Percentiles rank a stretch among this genome's conserved stretches.
phyloP scores from a whole-genome alignment of 1,140 invertebrate species.

The Episyrphus balteatus region DNA sequence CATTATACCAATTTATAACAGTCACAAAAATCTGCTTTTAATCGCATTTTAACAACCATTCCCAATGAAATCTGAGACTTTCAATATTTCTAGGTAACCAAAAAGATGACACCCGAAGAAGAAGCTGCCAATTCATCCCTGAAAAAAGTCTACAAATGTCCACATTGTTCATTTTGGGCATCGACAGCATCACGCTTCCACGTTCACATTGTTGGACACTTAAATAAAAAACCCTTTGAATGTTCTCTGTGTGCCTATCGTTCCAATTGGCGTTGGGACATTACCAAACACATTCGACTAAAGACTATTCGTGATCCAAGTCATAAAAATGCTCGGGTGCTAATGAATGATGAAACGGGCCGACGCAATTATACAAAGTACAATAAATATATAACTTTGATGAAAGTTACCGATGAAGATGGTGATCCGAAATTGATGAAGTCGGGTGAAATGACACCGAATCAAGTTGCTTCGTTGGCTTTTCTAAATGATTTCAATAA shows the following conservation, averaged over 20 bases:
- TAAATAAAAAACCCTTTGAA: conserved; percentile 88
- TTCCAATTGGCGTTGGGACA: conserved; percentile 92
- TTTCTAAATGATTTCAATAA: conserved; percentile 32
- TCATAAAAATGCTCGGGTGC: conserved; percentile 64
- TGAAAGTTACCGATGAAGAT: conserved; percentile 41
- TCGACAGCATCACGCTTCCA: conserved; percentile 84
- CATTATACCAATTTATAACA: too few relatives aligned
- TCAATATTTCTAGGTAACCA: conserved; percentile 37
- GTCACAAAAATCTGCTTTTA: too few relatives aligned
- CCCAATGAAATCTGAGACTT: conserved; percentile 37
- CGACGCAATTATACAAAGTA: conserved; percentile 85
- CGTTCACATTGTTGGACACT: conserved; percentile 83
- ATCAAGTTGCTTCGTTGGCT: conserved; percentile 32
- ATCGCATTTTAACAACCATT: not conserved
- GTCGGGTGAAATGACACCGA: conserved; percentile 36
- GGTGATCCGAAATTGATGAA: conserved; percentile 36
- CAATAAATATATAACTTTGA: conserved; percentile 71
- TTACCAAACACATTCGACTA: conserved; percentile 88
- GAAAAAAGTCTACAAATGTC: conserved; percentile 75
- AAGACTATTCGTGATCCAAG: conserved; percentile 72
- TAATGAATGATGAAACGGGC: conserved; percentile 86
- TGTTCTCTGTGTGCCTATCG: conserved; percentile 87
- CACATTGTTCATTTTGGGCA: conserved; percentile 82
- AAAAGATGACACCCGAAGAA: conserved; percentile 35
- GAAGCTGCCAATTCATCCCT: conserved; percentile 37